Evolutionary conservation across 2,113 vertebrate genomes (phyloP).

Genomic region (Saccopteryx bilineata): DNA sequence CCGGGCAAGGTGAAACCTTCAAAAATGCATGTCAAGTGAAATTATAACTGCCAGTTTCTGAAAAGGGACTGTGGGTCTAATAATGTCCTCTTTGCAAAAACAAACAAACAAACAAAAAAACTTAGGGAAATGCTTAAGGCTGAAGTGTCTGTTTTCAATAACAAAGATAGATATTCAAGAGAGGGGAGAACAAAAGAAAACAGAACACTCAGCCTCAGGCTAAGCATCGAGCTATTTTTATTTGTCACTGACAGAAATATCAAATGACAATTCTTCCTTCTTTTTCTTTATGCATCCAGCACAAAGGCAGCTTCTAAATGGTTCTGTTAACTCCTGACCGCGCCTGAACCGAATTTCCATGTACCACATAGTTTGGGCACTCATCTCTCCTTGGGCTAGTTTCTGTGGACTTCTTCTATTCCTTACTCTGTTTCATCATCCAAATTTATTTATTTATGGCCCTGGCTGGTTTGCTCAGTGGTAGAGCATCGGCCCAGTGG

Average conservation of each 20-base stretch:
- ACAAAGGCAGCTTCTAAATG: background rate
- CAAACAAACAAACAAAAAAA: no score
- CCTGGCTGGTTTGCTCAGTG: no score
- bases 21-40: background rate
- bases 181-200: background rate
- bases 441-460: constrained; percentile 49
- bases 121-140: constrained; percentile 16
- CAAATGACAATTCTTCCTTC: background rate
- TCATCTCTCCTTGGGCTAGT: background rate
- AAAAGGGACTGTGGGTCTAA: background rate
- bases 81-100: constrained; percentile 17
- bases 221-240: constrained; percentile 27
- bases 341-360: background rate
- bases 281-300: background rate
- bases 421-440: background rate
- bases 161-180: constrained; percentile 20
- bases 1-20: background rate
- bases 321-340: background rate
- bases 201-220: background rate
- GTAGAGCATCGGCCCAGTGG: no score
- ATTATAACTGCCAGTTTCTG: background rate
- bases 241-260: constrained; percentile 15
- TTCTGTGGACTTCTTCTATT: background rate
- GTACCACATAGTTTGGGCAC: rapidly evolving
- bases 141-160: constrained; percentile 57